Conservation (phyloP, 2,797 vertebrate species). For the Decapterus maruadsi region DNA sequence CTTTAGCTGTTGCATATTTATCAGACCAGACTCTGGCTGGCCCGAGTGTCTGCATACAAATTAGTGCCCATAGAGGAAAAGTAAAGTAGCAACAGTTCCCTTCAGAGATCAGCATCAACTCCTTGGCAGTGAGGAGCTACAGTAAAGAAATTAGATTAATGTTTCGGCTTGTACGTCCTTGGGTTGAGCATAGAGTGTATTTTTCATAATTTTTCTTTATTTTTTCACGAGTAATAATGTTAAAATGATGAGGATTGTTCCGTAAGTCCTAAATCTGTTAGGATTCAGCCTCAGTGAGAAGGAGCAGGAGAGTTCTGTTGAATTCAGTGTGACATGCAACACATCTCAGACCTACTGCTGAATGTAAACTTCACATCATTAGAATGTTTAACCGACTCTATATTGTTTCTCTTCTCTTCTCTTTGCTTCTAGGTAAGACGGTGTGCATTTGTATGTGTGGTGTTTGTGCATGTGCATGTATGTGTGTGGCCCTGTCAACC, state of each 20-base stretch:
- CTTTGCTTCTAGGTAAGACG: constrained; percentile 21
- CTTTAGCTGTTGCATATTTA: background rate
- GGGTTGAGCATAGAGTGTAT: background rate
- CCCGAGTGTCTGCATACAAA: too few species aligned
- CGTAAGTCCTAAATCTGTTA: too few species aligned
- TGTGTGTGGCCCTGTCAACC: background rate
- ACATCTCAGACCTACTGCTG: background rate
- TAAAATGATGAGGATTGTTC: background rate
- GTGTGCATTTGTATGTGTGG: background rate
- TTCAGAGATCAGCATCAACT: background rate
- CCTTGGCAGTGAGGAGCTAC: background rate
- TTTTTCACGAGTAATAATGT: background rate
- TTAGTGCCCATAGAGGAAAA: background rate
- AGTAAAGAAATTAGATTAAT: background rate
- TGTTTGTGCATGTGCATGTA: background rate
- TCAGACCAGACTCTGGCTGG: too few species aligned
- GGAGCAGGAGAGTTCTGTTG: too few species aligned
- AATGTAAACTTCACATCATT: too few species aligned
- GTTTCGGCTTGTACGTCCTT: background rate
- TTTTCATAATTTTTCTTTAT: too few species aligned
- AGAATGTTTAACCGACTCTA: too few species aligned
- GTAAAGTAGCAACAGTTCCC: background rate
- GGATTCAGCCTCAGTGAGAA: too few species aligned
- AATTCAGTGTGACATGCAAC: too few species aligned
- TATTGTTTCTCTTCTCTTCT: background rate